Evolutionary conservation across 2,797 vertebrate genomes (phyloP).

Genomic region (Synaphobranchus kaupii): DNA sequence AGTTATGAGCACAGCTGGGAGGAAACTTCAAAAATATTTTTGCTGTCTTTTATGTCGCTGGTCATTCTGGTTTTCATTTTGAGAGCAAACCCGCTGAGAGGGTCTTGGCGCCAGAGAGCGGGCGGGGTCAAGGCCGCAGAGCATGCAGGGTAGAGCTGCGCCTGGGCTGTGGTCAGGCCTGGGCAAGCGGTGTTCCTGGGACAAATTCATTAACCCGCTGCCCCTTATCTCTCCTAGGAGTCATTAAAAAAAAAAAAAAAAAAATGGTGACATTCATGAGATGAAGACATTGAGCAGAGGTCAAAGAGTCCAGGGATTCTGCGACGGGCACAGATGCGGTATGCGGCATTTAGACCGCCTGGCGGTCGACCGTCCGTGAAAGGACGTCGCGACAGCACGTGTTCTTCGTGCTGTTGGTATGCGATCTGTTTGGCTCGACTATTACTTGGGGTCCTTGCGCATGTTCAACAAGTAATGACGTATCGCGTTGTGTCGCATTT

Average conservation of each 20-base stretch:
- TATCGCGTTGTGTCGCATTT: too few species aligned
- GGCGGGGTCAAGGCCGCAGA: not conserved
- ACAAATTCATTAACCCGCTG: not conserved
- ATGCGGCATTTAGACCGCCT: not conserved
- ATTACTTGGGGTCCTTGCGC: too few species aligned
- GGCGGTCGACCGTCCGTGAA: not conserved
- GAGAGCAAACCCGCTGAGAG: not conserved
- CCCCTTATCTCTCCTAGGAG: not conserved
- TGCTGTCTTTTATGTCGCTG: not conserved
- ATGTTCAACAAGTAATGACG: too few species aligned
- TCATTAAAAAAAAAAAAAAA: not conserved
- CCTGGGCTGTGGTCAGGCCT: not conserved
- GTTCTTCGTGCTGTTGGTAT: not conserved
- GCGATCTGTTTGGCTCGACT: too few species aligned
- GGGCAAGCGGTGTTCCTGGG: not conserved
- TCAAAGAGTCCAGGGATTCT: not conserved
- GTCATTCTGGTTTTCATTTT: not conserved
- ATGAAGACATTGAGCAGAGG: not conserved
- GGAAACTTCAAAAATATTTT: not conserved
- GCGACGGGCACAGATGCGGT: not conserved
- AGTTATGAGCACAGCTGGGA: not conserved
- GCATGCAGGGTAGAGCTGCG: not conserved
- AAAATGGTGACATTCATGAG: not conserved
- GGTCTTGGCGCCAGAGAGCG: not conserved
- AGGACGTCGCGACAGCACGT: not conserved